Percentiles rank a stretch among this genome's conserved stretches.
phyloP scores from a whole-genome alignment of 1,140 invertebrate species.

The Calliphora vicina region DNA sequence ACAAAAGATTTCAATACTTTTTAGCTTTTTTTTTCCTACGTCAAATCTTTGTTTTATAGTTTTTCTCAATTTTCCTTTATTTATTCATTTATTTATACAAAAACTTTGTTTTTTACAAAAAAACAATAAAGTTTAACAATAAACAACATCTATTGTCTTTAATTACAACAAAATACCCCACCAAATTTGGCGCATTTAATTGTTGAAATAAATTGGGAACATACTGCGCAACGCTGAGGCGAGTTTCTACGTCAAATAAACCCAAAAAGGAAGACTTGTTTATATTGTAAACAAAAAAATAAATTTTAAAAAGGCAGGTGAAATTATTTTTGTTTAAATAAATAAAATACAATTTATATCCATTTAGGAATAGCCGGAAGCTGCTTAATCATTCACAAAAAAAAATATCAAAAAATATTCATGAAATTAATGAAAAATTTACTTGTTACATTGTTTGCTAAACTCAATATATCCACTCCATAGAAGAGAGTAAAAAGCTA shows the following conservation, averaged over 20 bases:
- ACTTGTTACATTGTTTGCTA: not conserved
- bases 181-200: constrained; percentile 26
- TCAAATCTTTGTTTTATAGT: no score
- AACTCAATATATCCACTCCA: no score
- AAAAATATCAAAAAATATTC: not conserved
- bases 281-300: not conserved
- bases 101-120: not conserved
- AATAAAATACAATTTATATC: not conserved
- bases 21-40: no score
- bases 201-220: constrained; percentile 28
- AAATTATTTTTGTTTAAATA: not conserved
- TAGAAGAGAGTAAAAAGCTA: no score
- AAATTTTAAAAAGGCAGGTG: not conserved
- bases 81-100: no score
- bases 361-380: constrained; percentile 7
- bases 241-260: not conserved
- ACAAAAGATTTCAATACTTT: no score
- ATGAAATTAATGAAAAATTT: not conserved
- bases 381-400: not conserved
- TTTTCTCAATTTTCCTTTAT: no score
- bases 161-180: constrained; percentile 3
- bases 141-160: constrained; percentile 7
- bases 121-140: not conserved
- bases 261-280: not conserved
- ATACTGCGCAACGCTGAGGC: not conserved